A percentile compares a stretch with the other conserved stretches of the same genome.
phyloP scores from a whole-genome alignment of 1,140 invertebrate species.

The Scaptomyza hsui region DNA sequence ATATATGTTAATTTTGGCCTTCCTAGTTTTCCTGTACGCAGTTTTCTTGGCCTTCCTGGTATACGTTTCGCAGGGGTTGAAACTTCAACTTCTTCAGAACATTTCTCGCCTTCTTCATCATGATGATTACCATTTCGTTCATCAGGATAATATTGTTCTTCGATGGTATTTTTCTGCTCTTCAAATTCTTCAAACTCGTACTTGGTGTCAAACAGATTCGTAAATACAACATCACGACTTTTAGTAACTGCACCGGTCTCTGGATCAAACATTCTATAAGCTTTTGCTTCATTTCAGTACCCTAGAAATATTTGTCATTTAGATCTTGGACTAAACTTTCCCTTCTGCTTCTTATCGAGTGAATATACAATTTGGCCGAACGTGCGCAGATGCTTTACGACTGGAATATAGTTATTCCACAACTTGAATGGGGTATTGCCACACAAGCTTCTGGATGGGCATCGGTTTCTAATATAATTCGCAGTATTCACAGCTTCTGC shows the following conservation, averaged over 20 bases:
- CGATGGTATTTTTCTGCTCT: too few relatives aligned
- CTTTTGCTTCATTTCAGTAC: constrained; percentile 79
- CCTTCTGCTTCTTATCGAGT: constrained; percentile 9
- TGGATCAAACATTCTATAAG: constrained; percentile 54
- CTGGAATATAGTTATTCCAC: constrained; percentile 11
- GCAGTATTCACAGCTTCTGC: background rate
- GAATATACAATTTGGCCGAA: background rate
- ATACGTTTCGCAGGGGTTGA: background rate
- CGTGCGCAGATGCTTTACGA: background rate
- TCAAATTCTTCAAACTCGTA: too few relatives aligned
- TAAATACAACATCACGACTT: too few relatives aligned
- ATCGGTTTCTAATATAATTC: constrained; percentile 56
- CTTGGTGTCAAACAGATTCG: too few relatives aligned
- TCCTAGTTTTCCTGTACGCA: background rate
- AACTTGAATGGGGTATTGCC: background rate
- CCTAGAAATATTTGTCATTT: constrained; percentile 82
- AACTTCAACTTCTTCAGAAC: too few relatives aligned
- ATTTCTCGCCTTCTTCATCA: too few relatives aligned
- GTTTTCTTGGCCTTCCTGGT: too few relatives aligned
- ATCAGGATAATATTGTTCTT: constrained; percentile 3
- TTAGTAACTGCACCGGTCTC: too few relatives aligned
- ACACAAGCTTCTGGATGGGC: constrained; percentile 56
- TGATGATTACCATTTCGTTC: background rate
- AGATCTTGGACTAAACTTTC: constrained; percentile 65
- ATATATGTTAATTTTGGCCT: background rate